Evolutionary conservation across 2,113 vertebrate genomes (phyloP), one percentile per base, ranked within the genome.

Genomic region (Eretmochelys imbricata): DNA sequence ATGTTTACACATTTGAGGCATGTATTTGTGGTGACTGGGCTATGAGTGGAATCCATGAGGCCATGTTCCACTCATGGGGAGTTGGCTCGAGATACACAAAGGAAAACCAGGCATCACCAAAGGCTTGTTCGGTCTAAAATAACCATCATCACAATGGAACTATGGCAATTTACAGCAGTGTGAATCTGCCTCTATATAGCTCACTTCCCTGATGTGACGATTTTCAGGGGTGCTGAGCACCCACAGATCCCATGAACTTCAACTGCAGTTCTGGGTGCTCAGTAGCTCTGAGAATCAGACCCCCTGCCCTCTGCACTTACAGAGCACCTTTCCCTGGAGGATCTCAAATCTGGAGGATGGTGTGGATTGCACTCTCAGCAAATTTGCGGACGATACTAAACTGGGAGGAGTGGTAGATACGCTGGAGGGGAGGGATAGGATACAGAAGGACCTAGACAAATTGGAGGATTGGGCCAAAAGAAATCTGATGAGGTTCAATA

Each of bases 21-120:
- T 6, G 11, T 46, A 53, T 65, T 17, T 49, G 14, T 50, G 51
- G 27, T 4, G 3, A 5, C 5, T 25, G 17, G 24, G 5, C 5
- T 3, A 5, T 3, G 14, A 6, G 2, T 54, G 57, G 48, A 54
- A n/a, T 17, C 11, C 2, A 0, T 9, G 54, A 69, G 35, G 22
- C 4, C 2, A 25, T 29, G 24, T 22, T 65, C 54, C 17, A 29
- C 12, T 22, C 48, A 24, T 38, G 48, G 22, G 48, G 17, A 79
- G 50, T 0, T 1, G 54, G 76, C 31, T 54, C 0, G 22, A 55
- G 51, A 38, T 72, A 29, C 24, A 87, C 69, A 54, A 35, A 35
- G 35, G 14, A 72, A 3, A 72, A 46, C 1, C 35, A 24, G 22
- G 2, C 35, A 17, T 62, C 20, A 31, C 19, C 55, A 9, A 2